Evolutionary conservation across 2,888 invertebrate species (phyloP), one percentile per base, ranked within the genome.

Genomic region (Acheta domesticus): DNA sequence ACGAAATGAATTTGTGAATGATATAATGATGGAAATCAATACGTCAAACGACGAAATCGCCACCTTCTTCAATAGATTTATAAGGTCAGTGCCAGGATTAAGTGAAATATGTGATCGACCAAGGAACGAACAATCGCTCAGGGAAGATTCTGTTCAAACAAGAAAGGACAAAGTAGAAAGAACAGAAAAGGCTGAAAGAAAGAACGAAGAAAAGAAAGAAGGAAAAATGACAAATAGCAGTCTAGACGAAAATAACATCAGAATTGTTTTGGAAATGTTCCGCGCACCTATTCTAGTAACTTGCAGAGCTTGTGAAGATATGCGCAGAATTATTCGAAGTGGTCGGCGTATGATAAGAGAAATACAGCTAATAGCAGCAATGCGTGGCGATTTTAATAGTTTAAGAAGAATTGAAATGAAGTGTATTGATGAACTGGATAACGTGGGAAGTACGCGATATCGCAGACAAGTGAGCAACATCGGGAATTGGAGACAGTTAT

Each of bases 1-100:
- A n/a, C 3, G 62, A 62, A 62, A 62, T 62, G 62, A 62, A 62
- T 62, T 62, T 62, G 62, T 62, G 62, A 62, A n/a, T 62, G 62
- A 62, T 62, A 62, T 62, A 19, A 62, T 62, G 62, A 62, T 14
- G 62, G 62, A 62, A n/a, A n/a, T 62, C 16, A 62, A 62, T n/a
- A n/a, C 62, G 5, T 14, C 62, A 19, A 14, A 62, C 14, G 62
- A 62, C 62, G 62, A 62, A 62, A 62, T 62, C 62, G 14, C 62
- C 11, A 19, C 62, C 0, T 62, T 14, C 16, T 62, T 62, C n/a
- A 14, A n/a, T 19, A 14, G 62, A n/a, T 62, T 62, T 12, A 14
- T 62, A n/a, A 14, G 62, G n/a, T 62, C 62, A 62, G 62, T 62
- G 14, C 62, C 62, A 14, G 62, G n/a, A n/a, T n/a, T 62, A 14